Evolutionary conservation across 53 echinoderm and acorn worm species (phyloP), one percentile per base, ranked within the genome.

Genomic region (Actinopyga echinites): DNA sequence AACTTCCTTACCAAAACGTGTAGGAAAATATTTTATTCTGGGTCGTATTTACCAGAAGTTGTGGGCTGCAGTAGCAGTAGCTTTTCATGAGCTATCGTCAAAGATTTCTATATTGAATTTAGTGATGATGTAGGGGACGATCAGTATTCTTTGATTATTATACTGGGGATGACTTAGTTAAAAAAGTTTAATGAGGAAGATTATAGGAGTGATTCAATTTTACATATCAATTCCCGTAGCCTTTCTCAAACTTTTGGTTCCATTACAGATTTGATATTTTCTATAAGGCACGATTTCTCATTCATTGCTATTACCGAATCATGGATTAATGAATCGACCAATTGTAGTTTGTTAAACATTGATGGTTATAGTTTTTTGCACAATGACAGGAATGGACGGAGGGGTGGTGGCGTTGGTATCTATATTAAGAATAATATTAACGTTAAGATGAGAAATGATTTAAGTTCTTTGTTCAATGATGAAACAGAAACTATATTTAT

Each of bases 291-390:
- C 13, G 65, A 6, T 65, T 32, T 65, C 31, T 31, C 36, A 65
- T 65, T 65, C 65, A 65, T 65, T 30, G 65, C 65, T 11, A 65
- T 65, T 11, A 65, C 65, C 29, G 65, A 65, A 65, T 28, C 35
- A 5, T 65, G 65, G 30, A 65, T 34, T 65, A 65, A 65, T 65
- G 65, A 65, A 65, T 28, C 65, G 65, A 65, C 65, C 25, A 30
- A 65, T 30, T 65, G 65, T 65, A 65, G 25, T 31, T 28, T 65
- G 65, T 65, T 65, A 65, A 65, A 65, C 65, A 65, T 65, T 30
- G 65, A 65, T 65, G 65, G 65, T 65, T 31, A 65, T 15, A 31
- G 10, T 65, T 65, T 5, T 65, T 8, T 59, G 32, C 65, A 65
- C 65, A 65, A 65, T 0, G 65, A 65, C 10, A 65, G 30, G 15